Percentiles rank a stretch among this genome's conserved stretches.
Evolutionary conservation across 2,888 invertebrate genomes (phyloP).

Genomic region (Diadromus collaris): DNA sequence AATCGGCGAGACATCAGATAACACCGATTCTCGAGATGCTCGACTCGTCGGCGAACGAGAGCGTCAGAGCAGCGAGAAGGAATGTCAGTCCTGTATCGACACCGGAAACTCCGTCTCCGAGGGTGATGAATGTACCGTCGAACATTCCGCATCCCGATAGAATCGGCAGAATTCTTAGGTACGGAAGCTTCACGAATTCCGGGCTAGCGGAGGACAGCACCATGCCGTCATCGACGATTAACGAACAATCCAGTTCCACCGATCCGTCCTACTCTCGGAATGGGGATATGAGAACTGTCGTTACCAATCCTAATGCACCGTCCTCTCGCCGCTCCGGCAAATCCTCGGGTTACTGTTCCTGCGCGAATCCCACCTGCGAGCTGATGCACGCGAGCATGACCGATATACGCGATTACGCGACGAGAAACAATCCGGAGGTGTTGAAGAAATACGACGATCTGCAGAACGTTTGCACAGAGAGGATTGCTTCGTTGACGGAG

Average conservation of each 20-base stretch:
- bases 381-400: conserved; percentile 67
- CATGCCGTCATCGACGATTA: conserved; percentile 50
- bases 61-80: conserved; percentile 56
- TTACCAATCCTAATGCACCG: neutral
- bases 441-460: conserved; percentile 81
- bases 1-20: conserved; percentile 64
- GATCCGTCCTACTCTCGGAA: conserved; percentile 56
- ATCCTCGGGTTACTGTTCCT: conserved; percentile 65
- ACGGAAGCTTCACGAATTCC: conserved; percentile 16
- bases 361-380: conserved; percentile 72
- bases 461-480: conserved; percentile 82
- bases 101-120: conserved; percentile 77
- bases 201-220: conserved; percentile 27
- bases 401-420: conserved; percentile 64
- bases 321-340: conserved; percentile 36
- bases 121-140: conserved; percentile 75
- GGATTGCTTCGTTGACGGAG: conserved; percentile 82
- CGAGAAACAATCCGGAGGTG: conserved; percentile 71
- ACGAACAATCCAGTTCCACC: conserved; percentile 62
- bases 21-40: conserved; percentile 76
- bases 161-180: conserved; percentile 67
- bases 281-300: conserved; percentile 14
- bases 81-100: conserved; percentile 77
- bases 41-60: conserved; percentile 71
- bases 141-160: conserved; percentile 70